phyloP scores from a whole-genome alignment of 2,888 invertebrate genomes.

The Anagyrus pseudococci region DNA sequence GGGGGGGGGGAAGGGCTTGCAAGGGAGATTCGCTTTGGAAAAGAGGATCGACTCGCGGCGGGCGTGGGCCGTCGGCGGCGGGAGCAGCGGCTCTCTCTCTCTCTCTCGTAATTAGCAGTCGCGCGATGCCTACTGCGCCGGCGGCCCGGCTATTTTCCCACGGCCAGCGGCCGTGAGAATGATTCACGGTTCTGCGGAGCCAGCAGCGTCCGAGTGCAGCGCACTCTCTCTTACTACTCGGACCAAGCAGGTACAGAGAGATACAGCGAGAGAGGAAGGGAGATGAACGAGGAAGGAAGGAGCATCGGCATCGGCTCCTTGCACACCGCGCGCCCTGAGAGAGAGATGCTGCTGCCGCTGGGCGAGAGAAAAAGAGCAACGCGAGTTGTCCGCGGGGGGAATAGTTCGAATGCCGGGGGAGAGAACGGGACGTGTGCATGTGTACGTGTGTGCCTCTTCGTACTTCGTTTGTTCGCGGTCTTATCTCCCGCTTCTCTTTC shows the following conservation, averaged over 20 bases:
- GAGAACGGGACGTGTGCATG: slow-evolving; percentile 4
- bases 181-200: slow-evolving; percentile 51
- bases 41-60: background rate
- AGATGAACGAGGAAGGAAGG: slow-evolving; percentile 17
- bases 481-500: too few species aligned
- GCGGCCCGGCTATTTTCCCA: slow-evolving; percentile 56
- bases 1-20: too few species aligned
- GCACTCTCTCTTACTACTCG: too few species aligned
- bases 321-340: background rate
- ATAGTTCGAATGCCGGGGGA: slow-evolving; percentile 25
- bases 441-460: too few species aligned
- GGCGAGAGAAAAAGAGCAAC: slow-evolving; percentile 28
- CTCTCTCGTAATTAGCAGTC: slow-evolving; percentile 54
- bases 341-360: slow-evolving; percentile 8
- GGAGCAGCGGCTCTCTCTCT: background rate
- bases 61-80: too few species aligned
- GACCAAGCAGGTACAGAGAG: background rate
- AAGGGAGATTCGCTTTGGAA: background rate
- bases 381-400: background rate
- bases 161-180: slow-evolving; percentile 60
- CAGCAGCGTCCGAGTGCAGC: background rate
- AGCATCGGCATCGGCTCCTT: slow-evolving; percentile 19
- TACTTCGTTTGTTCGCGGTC: too few species aligned
- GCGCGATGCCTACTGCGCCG: slow-evolving; percentile 51
- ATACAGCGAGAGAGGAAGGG: slow-evolving; percentile 16